Evolutionary conservation across 2,888 invertebrate species (phyloP), one percentile per base, ranked within the genome.

Genomic region (Molanna angustata): DNA sequence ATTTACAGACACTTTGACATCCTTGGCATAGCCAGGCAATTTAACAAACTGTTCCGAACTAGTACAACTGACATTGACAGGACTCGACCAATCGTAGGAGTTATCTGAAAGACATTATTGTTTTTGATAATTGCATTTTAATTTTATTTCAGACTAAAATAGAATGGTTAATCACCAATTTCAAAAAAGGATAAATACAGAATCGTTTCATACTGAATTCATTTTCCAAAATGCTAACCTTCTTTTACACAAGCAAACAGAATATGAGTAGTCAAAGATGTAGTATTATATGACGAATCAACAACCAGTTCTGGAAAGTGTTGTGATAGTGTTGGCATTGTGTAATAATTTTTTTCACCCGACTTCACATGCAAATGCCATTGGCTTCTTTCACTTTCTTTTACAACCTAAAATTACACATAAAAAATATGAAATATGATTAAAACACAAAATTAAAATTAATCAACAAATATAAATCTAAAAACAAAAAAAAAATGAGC

Each of bases 301-400:
- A 21, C 16, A 9, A 74, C 71, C 7, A 81, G 67, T 57, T 80
- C 79, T 2, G 88, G 87, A 69, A 84, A 88, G 40, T 79, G 79
- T 49, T 73, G 71, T 63, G 82, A 82, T 62, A 85, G 66, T 33
- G 74, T 70, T 2, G 90, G 88, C 61, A 88, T 85, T 0, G 88
- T 85, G 68, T 92, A 93, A 69, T 86, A 85, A 21, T 76, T 71
- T 21, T 71, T 71, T 2, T 76, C 67, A 3, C 72, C 70, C 7
- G 85, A 73, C 3, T 73, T 70, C 3, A 91, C 68, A 37, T 70
- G 64, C 61, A 84, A 84, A 58, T 75, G 72, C 86, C 88, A 90
- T 1, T 73, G 71, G 44, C 83, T 80, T 57, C 82, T 80, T 1
- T 64, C 56, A 35, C 74, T 74, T 47, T 80, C 80, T 0, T 62